Evolutionary conservation across 2,113 vertebrate species (phyloP).

Genomic region (Indicator indicator): DNA sequence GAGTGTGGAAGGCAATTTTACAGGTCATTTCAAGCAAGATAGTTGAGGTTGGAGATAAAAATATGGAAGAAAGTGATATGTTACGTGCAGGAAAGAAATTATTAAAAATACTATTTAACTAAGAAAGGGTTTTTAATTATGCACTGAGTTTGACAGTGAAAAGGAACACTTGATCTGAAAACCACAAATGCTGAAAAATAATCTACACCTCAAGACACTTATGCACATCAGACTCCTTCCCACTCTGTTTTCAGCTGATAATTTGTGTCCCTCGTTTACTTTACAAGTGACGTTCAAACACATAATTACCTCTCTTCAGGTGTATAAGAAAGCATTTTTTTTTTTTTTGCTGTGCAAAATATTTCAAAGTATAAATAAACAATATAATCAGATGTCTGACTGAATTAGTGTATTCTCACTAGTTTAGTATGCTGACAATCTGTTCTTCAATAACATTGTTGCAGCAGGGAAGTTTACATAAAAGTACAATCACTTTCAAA

Average conservation of each 20-base stretch:
- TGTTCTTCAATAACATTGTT: neutral
- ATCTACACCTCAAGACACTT: neutral
- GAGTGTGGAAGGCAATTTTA: constrained; percentile 60
- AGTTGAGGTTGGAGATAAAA: constrained; percentile 40
- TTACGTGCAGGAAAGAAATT: neutral
- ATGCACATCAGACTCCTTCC: neutral
- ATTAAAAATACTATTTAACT: neutral
- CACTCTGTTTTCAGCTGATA: neutral
- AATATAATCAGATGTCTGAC: neutral
- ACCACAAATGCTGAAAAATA: neutral
- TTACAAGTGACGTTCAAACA: neutral
- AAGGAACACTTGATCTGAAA: neutral
- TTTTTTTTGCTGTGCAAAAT: neutral
- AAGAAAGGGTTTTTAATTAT: neutral
- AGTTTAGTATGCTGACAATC: neutral
- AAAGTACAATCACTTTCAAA: neutral
- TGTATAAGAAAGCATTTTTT: neutral
- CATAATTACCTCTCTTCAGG: neutral
- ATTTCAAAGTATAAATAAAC: neutral
- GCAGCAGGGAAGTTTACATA: neutral
- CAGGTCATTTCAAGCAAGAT: constrained; percentile 60
- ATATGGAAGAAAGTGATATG: neutral
- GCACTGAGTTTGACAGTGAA: neutral
- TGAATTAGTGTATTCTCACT: neutral
- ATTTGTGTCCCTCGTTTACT: neutral